Evolutionary conservation across 2,797 vertebrate species (phyloP).

Genomic region (Liparis tanakae): DNA sequence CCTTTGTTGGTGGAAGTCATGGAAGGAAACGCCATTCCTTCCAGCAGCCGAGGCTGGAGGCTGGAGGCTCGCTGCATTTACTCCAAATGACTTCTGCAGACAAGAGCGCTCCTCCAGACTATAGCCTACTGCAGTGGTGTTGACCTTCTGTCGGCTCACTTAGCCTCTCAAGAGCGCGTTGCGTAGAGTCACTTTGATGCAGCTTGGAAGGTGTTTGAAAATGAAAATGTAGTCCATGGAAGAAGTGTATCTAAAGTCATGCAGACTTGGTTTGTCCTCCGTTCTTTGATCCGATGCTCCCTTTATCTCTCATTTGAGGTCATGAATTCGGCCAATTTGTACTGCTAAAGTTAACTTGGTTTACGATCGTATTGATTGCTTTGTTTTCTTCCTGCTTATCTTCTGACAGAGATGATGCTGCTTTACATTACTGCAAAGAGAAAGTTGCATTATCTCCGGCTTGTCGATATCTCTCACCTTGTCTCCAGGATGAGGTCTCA

Average conservation of each 20-base stretch:
- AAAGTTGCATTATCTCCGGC: not conserved
- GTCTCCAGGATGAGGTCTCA: conserved; percentile 96
- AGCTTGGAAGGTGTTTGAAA: conserved; percentile 17
- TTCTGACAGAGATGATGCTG: not conserved
- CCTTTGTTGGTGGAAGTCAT: conserved; percentile 53
- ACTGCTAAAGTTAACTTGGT: conserved; percentile 33
- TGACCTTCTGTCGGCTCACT: conserved; percentile 28
- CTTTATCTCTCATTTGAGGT: conserved; percentile 21
- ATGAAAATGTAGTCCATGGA: not conserved
- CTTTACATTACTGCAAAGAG: conserved; percentile 6
- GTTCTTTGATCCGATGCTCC: conserved; percentile 16
- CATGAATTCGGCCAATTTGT: conserved; percentile 19
- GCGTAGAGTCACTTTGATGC: conserved; percentile 15
- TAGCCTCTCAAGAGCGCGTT: conserved; percentile 2
- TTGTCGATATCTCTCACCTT: conserved; percentile 84
- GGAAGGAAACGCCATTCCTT: conserved; percentile 63
- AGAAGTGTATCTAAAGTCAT: conserved; percentile 2
- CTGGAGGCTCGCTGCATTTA: conserved; percentile 42
- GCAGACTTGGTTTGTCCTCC: conserved; percentile 10
- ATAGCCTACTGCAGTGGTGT: conserved; percentile 32
- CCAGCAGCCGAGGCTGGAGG: conserved; percentile 54
- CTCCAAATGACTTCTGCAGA: conserved; percentile 78
- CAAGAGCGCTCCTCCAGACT: conserved; percentile 55
- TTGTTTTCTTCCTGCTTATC: conserved; percentile 27
- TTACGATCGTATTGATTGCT: conserved; percentile 24